Evolutionary conservation across 2,797 vertebrate species (phyloP), one percentile per base, ranked within the genome.

Genomic region (Poecilia picta): DNA sequence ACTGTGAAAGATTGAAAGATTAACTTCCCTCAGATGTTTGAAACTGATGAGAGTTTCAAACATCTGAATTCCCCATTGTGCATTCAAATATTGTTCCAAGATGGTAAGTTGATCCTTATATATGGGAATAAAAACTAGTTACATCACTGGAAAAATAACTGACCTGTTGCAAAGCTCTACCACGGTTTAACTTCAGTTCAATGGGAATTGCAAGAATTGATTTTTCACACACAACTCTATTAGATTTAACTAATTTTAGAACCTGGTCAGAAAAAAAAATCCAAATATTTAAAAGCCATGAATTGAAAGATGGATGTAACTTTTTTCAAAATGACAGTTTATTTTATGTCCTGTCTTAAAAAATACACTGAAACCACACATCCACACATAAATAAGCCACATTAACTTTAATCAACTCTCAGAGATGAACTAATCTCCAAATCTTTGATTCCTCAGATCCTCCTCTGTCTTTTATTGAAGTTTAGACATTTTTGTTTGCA

Each of bases 401-500:
- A 0, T 62, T 57, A 46, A 72, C 77, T 68, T 74, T 36, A 41
- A 6, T 1, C 41, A 80, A 83, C 73, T 91, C 73, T 57, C 53
- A 28, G n/a, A 55, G 20, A 75, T 77, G 77, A 88, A 49, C 57
- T 81, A 80, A 86, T 91, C 78, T 64, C 81, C 77, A 71, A 59
- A 91, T 84, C 84, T 81, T 55, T 78, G 76, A 80, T 51, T 43
- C 79, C 86, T 79, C 84, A 79, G 55, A 89, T 81, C 8, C 62
- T 87, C 70, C 76, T 74, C 12, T 47, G 49, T 74, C 68, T 80
- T 28, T 18, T 73, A 74, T 81, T 89, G 83, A 87, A 86, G 75
- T 89, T 91, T 83, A 86, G 81, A 93, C 73, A 36, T 84, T 85
- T 89, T 71, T 72, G 83, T 84, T 88, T 82, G 81, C 28, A 20